Conservation (phyloP, 1,140 invertebrate species). For the Drosophila hydei region DNA sequence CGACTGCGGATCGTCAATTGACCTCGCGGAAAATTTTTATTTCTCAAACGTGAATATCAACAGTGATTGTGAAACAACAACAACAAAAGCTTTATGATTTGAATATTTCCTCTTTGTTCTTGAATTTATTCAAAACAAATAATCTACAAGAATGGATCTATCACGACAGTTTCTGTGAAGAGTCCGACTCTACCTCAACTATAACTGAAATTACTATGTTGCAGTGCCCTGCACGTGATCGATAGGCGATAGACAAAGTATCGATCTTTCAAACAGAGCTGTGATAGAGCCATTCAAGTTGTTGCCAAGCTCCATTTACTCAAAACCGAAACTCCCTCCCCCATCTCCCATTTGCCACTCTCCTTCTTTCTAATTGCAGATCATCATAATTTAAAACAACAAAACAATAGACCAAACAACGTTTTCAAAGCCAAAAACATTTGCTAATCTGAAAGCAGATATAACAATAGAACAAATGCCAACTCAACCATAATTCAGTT, state of each 20-base stretch:
- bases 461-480: conserved; percentile 53
- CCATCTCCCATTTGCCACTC: conserved; percentile 3
- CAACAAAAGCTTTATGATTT: conserved; percentile 1
- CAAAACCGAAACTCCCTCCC: background rate
- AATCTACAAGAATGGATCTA: background rate
- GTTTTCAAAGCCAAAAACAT: conserved; percentile 53
- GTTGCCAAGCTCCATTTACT: too few relatives aligned
- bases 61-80: conserved; percentile 36
- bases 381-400: conserved; percentile 80
- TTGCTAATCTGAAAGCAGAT: conserved; percentile 31
- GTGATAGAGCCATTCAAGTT: too few relatives aligned
- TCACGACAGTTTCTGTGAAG: too few relatives aligned
- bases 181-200: too few relatives aligned
- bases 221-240: too few relatives aligned
- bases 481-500: conserved; percentile 71
- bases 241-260: too few relatives aligned
- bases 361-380: conserved; percentile 56
- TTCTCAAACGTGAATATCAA: conserved; percentile 70
- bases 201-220: too few relatives aligned
- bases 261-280: too few relatives aligned
- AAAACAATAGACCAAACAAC: conserved; percentile 78
- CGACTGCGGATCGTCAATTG: conserved; percentile 72
- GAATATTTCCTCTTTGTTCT: background rate
- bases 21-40: conserved; percentile 76
- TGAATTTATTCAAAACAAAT: background rate